phyloP scores from a whole-genome alignment of 2,888 invertebrate genomes.

The Tachina lurida region DNA sequence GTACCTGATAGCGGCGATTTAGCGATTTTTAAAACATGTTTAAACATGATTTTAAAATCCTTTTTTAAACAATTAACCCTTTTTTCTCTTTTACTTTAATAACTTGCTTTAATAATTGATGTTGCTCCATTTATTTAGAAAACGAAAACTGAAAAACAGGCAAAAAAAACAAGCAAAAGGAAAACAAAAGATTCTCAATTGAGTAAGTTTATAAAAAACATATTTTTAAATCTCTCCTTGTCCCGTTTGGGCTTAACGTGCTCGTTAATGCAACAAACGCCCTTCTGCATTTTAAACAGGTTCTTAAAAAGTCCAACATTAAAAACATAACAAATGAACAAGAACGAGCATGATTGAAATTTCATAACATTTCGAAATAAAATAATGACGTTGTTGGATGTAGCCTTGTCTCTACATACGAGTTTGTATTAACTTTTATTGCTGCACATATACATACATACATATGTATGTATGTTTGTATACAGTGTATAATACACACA shows the following conservation, averaged over 20 bases:
- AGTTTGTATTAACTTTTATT: slow-evolving; percentile 27
- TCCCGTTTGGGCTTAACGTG: slow-evolving; percentile 13
- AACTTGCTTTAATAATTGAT: slow-evolving; percentile 38
- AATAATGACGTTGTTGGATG: slow-evolving; percentile 15
- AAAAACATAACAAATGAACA: slow-evolving; percentile 50
- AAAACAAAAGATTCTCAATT: slow-evolving; percentile 54
- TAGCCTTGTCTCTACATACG: slow-evolving; percentile 19
- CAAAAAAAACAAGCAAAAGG: too few relatives aligned
- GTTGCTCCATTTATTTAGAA: slow-evolving; percentile 23
- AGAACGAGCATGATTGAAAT: slow-evolving; percentile 67
- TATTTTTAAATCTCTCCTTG: neutral
- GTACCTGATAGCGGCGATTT: neutral
- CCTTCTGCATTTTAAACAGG: slow-evolving; percentile 54
- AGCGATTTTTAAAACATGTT: neutral
- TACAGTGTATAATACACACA: too few relatives aligned
- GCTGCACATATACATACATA: neutral
- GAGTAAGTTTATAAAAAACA: slow-evolving; percentile 31
- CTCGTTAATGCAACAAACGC: slow-evolving; percentile 27
- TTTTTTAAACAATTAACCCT: slow-evolving; percentile 52
- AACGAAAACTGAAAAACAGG: neutral
- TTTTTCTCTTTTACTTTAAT: slow-evolving; percentile 38
- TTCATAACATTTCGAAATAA: slow-evolving; percentile 64
- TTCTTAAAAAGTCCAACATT: slow-evolving; percentile 37
- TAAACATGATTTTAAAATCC: slow-evolving; percentile 40
- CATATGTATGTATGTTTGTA: neutral